Conservation (phyloP, 2,888 invertebrate genomes). For the Heliothis peltigera region DNA sequence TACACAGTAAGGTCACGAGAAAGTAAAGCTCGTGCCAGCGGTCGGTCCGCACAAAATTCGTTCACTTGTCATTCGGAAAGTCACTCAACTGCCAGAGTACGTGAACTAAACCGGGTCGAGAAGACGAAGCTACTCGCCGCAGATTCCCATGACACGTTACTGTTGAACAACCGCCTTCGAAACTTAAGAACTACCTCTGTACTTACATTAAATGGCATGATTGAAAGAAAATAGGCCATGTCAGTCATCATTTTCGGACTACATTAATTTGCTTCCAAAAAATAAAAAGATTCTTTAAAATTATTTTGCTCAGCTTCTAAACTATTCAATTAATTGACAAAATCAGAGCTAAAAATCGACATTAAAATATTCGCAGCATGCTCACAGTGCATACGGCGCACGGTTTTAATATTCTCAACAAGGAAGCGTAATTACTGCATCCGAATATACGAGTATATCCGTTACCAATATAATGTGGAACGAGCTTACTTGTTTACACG, state of each 20-base stretch:
- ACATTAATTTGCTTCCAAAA: neutral
- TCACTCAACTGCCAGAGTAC: constrained; percentile 64
- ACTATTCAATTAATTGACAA: constrained; percentile 15
- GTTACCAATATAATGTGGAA: constrained; percentile 55
- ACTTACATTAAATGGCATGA: constrained; percentile 20
- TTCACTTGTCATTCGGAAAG: constrained; percentile 73
- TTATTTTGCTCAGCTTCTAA: no score
- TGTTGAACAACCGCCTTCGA: constrained; percentile 37
- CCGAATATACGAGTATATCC: constrained; percentile 53
- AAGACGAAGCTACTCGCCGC: constrained; percentile 65
- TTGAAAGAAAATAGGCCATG: neutral
- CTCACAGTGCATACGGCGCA: constrained; percentile 15
- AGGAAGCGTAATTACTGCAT: constrained; percentile 60
- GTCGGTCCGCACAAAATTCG: constrained; percentile 71
- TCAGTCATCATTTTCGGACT: neutral
- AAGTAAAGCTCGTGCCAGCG: constrained; percentile 72
- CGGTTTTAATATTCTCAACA: constrained; percentile 49
- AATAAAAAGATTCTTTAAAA: no score
- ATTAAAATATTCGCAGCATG: constrained; percentile 28
- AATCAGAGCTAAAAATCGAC: constrained; percentile 10
- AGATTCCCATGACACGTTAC: constrained; percentile 56
- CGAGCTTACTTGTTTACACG: constrained; percentile 57
- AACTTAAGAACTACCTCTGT: constrained; percentile 31
- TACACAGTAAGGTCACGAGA: constrained; percentile 68
- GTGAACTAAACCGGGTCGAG: constrained; percentile 81